These are phyloP conservation scores for Stenotaenia linearis DNA, from an alignment of 2,888 invertebrate species.

Conservation along the genomic window DNA sequence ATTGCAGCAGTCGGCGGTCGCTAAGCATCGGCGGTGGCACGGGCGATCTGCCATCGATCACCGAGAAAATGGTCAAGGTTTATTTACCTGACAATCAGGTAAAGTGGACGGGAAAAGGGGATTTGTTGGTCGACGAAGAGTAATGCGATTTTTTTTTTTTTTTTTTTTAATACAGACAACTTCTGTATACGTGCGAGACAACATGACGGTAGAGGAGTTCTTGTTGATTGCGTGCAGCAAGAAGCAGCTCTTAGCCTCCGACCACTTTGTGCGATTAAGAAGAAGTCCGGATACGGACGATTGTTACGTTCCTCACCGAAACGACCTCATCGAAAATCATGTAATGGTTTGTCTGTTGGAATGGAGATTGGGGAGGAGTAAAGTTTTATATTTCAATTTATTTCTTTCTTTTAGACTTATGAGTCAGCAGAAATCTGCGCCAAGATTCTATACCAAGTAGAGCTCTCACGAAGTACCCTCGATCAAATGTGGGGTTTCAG, in stretches of 20 bases:
- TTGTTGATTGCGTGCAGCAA: slow-evolving; percentile 85
- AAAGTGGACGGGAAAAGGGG: slow-evolving; percentile 2
- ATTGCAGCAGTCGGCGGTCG: slow-evolving; percentile 64
- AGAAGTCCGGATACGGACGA: slow-evolving; percentile 92
- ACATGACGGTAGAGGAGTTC: slow-evolving; percentile 94
- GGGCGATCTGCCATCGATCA: slow-evolving; percentile 50
- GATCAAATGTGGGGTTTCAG: slow-evolving; percentile 98
- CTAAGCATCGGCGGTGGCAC: slow-evolving; percentile 84
- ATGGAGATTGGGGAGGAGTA: not conserved
- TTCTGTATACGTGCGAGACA: slow-evolving; percentile 78
- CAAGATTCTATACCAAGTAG: slow-evolving; percentile 94
- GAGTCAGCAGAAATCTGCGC: slow-evolving; percentile 94
- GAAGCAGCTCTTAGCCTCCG: slow-evolving; percentile 85
- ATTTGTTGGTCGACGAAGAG: not conserved
- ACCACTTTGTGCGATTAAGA: slow-evolving; percentile 92
- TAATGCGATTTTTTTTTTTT: not conserved
- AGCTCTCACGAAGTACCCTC: slow-evolving; percentile 78
- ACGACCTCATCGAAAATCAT: slow-evolving; percentile 90
- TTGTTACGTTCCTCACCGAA: slow-evolving; percentile 91
- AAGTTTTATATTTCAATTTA: not conserved
- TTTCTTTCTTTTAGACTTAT: slow-evolving; percentile 62
- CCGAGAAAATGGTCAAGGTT: slow-evolving; percentile 76
- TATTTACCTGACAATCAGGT: slow-evolving; percentile 73
- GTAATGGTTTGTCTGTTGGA: slow-evolving; percentile 57
- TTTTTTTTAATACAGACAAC: slow-evolving; percentile 53